Percentiles rank a stretch among this genome's conserved stretches.
These are phyloP conservation scores for Kuschelorhynchus macadamiae DNA, from an alignment of 2,888 invertebrate species.

Conservation along the genomic window DNA sequence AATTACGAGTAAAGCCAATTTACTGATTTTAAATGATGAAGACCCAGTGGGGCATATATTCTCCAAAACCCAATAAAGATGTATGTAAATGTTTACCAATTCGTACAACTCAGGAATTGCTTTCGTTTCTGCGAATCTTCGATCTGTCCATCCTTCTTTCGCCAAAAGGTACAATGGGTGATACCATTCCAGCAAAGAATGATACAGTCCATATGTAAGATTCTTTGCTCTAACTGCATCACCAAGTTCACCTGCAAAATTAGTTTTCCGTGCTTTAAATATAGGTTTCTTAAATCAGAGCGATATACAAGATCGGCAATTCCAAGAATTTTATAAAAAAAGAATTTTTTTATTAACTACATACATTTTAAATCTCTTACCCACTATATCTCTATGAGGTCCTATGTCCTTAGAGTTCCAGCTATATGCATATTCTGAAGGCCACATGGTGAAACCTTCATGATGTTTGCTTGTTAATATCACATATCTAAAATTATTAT, in stretches of 20 bases:
- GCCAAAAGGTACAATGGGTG: slow-evolving; percentile 86
- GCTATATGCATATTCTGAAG: slow-evolving; percentile 83
- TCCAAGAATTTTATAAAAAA: too few relatives aligned
- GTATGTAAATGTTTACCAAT: slow-evolving; percentile 71
- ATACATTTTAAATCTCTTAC: slow-evolving; percentile 38
- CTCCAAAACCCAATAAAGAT: too few relatives aligned
- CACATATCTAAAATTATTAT: slow-evolving; percentile 71
- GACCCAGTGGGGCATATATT: too few relatives aligned
- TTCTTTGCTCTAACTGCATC: slow-evolving; percentile 74
- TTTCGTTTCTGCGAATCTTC: slow-evolving; percentile 78
- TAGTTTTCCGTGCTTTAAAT: too few relatives aligned
- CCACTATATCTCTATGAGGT: slow-evolving; percentile 56
- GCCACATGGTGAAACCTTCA: slow-evolving; percentile 88
- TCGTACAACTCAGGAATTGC: slow-evolving; percentile 85
- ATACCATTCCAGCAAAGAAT: slow-evolving; percentile 90
- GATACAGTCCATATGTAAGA: slow-evolving; percentile 87
- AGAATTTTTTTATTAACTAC: too few relatives aligned
- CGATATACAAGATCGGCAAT: too few relatives aligned
- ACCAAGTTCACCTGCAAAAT: slow-evolving; percentile 80
- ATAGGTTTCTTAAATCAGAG: too few relatives aligned
- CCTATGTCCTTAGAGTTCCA: slow-evolving; percentile 79
- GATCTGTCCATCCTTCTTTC: slow-evolving; percentile 72
- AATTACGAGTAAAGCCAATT: too few relatives aligned
- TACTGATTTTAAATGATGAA: too few relatives aligned
- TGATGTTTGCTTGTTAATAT: slow-evolving; percentile 90